Evolutionary conservation across 2,113 vertebrate genomes (phyloP).

Genomic region (Chloroceryle aenea): DNA sequence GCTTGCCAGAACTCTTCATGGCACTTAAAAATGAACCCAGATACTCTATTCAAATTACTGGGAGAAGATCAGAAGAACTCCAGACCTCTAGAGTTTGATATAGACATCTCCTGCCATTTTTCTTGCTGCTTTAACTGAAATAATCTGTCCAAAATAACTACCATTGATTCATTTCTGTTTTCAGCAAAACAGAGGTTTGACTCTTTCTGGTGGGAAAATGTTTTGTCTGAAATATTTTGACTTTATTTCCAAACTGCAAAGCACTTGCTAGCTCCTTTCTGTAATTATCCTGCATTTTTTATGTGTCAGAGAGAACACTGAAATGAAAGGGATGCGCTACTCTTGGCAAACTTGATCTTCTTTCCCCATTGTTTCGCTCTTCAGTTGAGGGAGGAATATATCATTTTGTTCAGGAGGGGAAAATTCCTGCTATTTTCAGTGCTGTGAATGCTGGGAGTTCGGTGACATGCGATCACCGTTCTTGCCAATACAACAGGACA

Average conservation of each 20-base stretch:
- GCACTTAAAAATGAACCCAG: neutral
- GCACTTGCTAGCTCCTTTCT: neutral
- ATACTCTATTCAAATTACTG: neutral
- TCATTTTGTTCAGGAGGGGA: constrained; percentile 33
- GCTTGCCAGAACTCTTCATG: neutral
- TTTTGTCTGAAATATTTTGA: constrained; percentile 60
- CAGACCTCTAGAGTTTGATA: neutral
- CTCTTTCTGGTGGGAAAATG: constrained; percentile 1
- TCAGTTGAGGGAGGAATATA: constrained; percentile 9
- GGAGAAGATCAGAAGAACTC: neutral
- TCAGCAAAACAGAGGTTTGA: neutral
- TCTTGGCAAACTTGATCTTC: constrained; percentile 48
- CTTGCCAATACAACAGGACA: constrained; percentile 58
- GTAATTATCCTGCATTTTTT: constrained; percentile 32
- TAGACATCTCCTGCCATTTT: neutral
- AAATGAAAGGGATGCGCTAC: constrained; percentile 41
- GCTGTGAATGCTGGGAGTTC: neutral
- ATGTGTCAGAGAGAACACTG: constrained; percentile 11
- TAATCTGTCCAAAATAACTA: neutral
- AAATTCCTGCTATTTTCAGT: neutral
- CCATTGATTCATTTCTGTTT: neutral
- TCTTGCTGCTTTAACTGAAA: neutral
- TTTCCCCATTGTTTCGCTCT: constrained; percentile 31
- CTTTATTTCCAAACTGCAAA: constrained; percentile 5
- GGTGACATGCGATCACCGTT: neutral